These are phyloP conservation scores for Belgica antarctica DNA, from an alignment of 2,888 invertebrate genomes.

Conservation along the genomic window DNA sequence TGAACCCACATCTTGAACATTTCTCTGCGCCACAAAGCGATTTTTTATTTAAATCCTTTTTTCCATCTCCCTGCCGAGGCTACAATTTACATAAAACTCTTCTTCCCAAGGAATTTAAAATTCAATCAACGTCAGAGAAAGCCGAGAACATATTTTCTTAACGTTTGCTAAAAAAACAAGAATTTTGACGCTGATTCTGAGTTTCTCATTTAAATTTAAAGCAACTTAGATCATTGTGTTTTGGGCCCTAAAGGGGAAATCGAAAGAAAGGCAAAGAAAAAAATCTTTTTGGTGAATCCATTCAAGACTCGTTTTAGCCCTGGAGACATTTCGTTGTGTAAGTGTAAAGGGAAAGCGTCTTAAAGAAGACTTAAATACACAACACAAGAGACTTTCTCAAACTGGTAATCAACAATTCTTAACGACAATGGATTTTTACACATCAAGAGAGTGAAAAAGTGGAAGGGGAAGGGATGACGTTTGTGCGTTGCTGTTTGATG, in stretches of 20 bases:
- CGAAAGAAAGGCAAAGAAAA: no score
- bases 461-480: slow-evolving; percentile 18
- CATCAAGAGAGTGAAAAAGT: background rate
- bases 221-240: background rate
- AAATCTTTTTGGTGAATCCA: background rate
- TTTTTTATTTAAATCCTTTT: slow-evolving; percentile 14
- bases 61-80: background rate
- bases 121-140: background rate
- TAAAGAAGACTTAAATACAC: slow-evolving; percentile 13
- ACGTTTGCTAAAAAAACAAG: background rate
- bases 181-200: slow-evolving; percentile 4
- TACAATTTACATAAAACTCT: background rate
- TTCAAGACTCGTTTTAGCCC: background rate
- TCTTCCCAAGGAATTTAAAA: background rate
- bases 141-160: background rate
- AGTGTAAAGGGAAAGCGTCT: slow-evolving; percentile 13
- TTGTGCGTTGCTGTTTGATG: slow-evolving; percentile 3
- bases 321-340: background rate
- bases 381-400: slow-evolving; percentile 1
- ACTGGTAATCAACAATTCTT: slow-evolving; percentile 3
- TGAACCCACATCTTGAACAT: no score
- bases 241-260: background rate
- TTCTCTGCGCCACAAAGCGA: background rate
- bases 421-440: background rate
- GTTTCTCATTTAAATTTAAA: background rate